Percentiles rank a stretch among this genome's conserved stretches.
These are phyloP conservation scores for Zaprionus lachaisei DNA, from an alignment of 1,140 invertebrate species.

Conservation along the genomic window DNA sequence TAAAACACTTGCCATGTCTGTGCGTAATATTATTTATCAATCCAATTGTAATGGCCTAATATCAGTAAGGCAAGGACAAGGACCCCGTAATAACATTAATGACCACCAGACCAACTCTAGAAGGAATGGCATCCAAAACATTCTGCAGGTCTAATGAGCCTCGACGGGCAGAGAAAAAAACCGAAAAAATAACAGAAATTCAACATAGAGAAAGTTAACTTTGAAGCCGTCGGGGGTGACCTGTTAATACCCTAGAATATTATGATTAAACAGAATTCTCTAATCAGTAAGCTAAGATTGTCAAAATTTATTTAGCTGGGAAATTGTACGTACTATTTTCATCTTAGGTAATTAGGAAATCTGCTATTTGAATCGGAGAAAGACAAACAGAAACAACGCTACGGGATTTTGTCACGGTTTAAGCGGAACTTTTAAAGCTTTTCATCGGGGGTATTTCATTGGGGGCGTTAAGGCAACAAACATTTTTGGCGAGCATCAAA, in stretches of 20 bases:
- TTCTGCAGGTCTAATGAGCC: slow-evolving; percentile 84
- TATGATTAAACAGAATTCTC: background rate
- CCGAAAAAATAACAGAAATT: slow-evolving; percentile 54
- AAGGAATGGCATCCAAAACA: slow-evolving; percentile 60
- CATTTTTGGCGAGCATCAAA: slow-evolving; percentile 40
- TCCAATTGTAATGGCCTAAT: slow-evolving; percentile 66
- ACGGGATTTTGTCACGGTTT: background rate
- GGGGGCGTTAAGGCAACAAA: slow-evolving; percentile 13
- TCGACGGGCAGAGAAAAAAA: slow-evolving; percentile 78
- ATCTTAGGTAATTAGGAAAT: background rate
- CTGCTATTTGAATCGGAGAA: background rate
- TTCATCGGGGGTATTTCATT: background rate
- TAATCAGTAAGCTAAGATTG: background rate
- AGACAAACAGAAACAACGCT: background rate
- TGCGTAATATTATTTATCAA: slow-evolving; percentile 76
- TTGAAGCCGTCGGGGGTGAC: background rate
- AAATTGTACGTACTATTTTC: background rate
- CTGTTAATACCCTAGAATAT: slow-evolving; percentile 15
- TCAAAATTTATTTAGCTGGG: background rate
- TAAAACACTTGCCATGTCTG: slow-evolving; percentile 71
- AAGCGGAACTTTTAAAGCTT: background rate
- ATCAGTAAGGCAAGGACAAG: slow-evolving; percentile 31
- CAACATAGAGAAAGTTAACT: slow-evolving; percentile 18
- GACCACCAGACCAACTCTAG: slow-evolving; percentile 52
- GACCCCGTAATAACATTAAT: slow-evolving; percentile 78